Percentiles rank a stretch among this genome's conserved stretches.
Conservation (phyloP, 2,797 vertebrate genomes). For the Phylloscopus collybita region DNA sequence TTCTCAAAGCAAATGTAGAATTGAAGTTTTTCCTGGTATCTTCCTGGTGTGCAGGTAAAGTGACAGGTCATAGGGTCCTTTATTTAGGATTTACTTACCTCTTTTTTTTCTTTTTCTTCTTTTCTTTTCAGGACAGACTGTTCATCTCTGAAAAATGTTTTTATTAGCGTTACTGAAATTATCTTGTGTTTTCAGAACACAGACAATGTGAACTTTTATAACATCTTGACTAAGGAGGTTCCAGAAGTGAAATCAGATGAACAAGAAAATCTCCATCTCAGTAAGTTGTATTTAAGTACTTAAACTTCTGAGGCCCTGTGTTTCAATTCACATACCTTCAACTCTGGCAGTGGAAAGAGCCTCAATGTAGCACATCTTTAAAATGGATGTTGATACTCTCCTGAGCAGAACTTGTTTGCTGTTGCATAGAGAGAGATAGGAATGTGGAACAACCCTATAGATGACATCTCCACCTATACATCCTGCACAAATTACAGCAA, state of each 20-base stretch:
- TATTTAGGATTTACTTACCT: neutral
- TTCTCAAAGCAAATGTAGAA: neutral
- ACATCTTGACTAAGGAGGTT: slow-evolving; percentile 86
- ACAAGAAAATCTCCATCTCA: slow-evolving; percentile 66
- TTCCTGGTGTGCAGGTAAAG: neutral
- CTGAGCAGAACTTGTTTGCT: neutral
- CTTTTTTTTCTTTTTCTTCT: neutral
- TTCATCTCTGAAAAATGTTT: neutral
- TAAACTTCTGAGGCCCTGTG: neutral
- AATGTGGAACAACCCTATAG: slow-evolving; percentile 32
- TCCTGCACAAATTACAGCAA: slow-evolving; percentile 26
- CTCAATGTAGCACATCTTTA: neutral
- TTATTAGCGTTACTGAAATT: neutral
- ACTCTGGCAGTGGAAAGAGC: neutral
- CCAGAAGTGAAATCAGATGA: slow-evolving; percentile 3
- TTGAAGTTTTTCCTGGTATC: neutral
- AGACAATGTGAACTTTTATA: slow-evolving; percentile 96
- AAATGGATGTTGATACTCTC: neutral
- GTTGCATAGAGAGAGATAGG: neutral
- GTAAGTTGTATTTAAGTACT: slow-evolving; percentile 76
- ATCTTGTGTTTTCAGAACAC: slow-evolving; percentile 84
- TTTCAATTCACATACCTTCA: neutral
- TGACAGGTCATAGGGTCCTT: neutral
- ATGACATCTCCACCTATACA: slow-evolving; percentile 38
- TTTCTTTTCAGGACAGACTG: neutral